These are phyloP conservation scores for Dugesia japonica DNA, from an alignment of 2,888 invertebrate species.

Conservation along the genomic window DNA sequence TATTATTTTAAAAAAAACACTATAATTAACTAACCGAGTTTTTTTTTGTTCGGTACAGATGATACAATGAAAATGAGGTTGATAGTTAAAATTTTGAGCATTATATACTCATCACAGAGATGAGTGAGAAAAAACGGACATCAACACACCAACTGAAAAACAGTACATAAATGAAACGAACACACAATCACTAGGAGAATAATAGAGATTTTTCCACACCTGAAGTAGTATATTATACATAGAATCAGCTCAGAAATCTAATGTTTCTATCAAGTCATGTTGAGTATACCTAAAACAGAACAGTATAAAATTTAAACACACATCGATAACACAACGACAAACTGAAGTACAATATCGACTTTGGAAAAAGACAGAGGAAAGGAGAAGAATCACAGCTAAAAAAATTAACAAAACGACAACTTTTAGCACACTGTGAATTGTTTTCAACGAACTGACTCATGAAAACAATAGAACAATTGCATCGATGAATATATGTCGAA, in stretches of 20 bases:
- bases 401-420: background rate
- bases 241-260: background rate
- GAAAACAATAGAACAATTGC: conserved; percentile 12
- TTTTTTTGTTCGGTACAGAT: background rate
- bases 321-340: background rate
- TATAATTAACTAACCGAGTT: background rate
- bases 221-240: background rate
- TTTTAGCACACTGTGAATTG: conserved; percentile 8
- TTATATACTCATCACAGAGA: background rate
- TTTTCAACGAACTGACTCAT: background rate
- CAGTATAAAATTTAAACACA: background rate
- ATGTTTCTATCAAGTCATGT: conserved; percentile 9
- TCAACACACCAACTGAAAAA: background rate
- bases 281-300: background rate
- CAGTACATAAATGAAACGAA: background rate
- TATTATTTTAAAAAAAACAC: background rate
- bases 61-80: conserved; percentile 16
- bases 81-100: background rate
- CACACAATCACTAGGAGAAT: background rate
- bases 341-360: background rate
- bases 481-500: background rate
- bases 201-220: conserved; percentile 13
- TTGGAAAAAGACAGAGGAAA: background rate
- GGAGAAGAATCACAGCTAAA: background rate
- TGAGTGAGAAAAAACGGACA: conserved; percentile 15